A percentile compares a stretch with the other conserved stretches of the same genome.
phyloP scores from a whole-genome alignment of 2,888 invertebrate genomes.

The Cloeon dipterum region DNA sequence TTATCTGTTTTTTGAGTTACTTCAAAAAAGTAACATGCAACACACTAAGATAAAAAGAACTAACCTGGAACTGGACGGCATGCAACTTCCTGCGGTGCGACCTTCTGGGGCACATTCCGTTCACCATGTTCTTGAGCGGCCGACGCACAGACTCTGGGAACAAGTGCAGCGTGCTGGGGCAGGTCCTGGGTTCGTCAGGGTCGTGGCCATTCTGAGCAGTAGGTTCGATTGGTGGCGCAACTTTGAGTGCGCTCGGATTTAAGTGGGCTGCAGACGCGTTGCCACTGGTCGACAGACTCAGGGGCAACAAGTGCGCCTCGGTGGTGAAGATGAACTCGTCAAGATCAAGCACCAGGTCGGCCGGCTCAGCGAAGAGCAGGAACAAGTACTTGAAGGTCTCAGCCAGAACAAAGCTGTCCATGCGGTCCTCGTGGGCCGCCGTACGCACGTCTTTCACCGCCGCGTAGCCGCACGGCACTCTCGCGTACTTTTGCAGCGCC shows the following conservation, averaged over 20 bases:
- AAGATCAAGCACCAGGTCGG: slow-evolving; percentile 56
- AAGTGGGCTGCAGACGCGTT: slow-evolving; percentile 15
- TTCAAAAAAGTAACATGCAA: background rate
- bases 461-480: slow-evolving; percentile 92
- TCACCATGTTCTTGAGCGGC: slow-evolving; percentile 64
- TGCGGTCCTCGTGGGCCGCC: slow-evolving; percentile 74
- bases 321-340: slow-evolving; percentile 79
- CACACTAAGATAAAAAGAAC: background rate
- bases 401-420: slow-evolving; percentile 95
- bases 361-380: slow-evolving; percentile 73
- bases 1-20: background rate
- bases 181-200: slow-evolving; percentile 47
- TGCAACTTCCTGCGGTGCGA: slow-evolving; percentile 27
- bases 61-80: slow-evolving; percentile 43
- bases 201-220: no score
- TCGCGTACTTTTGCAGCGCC: slow-evolving; percentile 70
- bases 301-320: slow-evolving; percentile 86
- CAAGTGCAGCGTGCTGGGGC: slow-evolving; percentile 64
- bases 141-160: slow-evolving; percentile 65
- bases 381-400: slow-evolving; percentile 97
- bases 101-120: slow-evolving; percentile 50
- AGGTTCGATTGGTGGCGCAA: no score
- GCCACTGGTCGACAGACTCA: slow-evolving; percentile 44
- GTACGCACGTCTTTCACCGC: slow-evolving; percentile 91
- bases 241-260: no score